These are phyloP conservation scores for Mustela nigripes DNA, from an alignment of 2,113 vertebrate species.

Conservation along the genomic window DNA sequence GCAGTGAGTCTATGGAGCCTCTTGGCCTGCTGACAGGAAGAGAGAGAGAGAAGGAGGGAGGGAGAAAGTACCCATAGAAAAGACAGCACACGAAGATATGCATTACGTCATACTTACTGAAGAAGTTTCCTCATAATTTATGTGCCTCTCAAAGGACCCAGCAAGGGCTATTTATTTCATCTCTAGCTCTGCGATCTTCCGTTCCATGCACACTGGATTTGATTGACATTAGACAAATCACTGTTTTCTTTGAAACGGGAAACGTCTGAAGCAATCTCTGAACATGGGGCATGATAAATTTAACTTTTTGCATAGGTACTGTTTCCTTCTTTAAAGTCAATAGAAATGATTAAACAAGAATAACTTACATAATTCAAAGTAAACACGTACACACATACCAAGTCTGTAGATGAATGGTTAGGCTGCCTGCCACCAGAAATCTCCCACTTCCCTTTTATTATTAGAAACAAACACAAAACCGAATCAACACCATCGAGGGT, in stretches of 20 bases:
- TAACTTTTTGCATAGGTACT: constrained; percentile 59
- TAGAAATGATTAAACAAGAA: constrained; percentile 68
- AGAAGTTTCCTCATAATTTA: constrained; percentile 61
- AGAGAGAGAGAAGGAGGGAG: not conserved
- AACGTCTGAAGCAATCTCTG: not conserved
- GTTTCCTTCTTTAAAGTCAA: constrained; percentile 72
- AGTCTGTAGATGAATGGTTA: constrained; percentile 61
- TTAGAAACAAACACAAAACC: constrained; percentile 57
- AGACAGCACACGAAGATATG: not conserved
- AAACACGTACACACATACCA: constrained; percentile 52
- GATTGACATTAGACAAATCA: constrained; percentile 66
- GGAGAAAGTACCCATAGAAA: not conserved
- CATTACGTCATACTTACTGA: constrained; percentile 10
- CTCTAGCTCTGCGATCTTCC: constrained; percentile 52
- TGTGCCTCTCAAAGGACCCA: constrained; percentile 30
- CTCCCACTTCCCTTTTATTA: constrained; percentile 68
- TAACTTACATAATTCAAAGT: constrained; percentile 63
- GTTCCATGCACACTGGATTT: constrained; percentile 45
- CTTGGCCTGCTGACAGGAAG: not conserved
- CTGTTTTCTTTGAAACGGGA: constrained; percentile 66
- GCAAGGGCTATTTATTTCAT: constrained; percentile 68
- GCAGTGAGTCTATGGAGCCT: not conserved
- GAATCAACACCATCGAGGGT: constrained; percentile 58
- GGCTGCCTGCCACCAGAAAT: constrained; percentile 54
- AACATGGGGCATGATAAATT: constrained; percentile 41